These are phyloP conservation scores for Catharus fuscescens DNA, from an alignment of 2,113 vertebrate species.

Conservation along the genomic window DNA sequence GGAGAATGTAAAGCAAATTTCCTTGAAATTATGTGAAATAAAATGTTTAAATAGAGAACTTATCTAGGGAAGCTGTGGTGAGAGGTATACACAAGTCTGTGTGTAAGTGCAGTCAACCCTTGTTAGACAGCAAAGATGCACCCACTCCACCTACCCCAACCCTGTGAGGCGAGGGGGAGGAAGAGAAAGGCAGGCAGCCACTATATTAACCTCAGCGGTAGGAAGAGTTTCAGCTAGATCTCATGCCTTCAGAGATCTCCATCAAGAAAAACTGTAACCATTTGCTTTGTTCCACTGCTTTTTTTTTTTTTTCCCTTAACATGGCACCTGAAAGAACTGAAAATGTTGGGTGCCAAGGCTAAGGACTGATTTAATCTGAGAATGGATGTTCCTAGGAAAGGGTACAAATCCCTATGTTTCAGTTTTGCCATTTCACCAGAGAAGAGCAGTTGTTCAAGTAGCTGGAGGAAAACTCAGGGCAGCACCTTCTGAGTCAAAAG, in stretches of 20 bases:
- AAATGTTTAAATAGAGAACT: not conserved
- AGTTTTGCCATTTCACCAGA: not conserved
- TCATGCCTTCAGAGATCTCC: not conserved
- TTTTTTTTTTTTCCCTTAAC: not conserved
- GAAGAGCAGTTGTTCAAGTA: not conserved
- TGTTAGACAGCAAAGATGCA: not conserved
- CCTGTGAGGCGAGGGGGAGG: not conserved
- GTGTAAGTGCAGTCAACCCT: not conserved
- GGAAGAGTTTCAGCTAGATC: not conserved
- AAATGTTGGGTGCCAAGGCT: not conserved
- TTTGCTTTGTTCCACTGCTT: not conserved
- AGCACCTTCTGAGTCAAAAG: not conserved
- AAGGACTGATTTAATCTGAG: not conserved
- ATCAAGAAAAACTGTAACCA: not conserved
- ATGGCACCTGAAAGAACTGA: not conserved
- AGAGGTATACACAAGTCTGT: rapidly evolving
- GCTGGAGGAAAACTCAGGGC: not conserved
- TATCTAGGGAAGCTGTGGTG: not conserved
- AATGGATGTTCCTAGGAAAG: not conserved
- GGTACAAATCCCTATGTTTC: not conserved
- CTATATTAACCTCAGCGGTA: not conserved
- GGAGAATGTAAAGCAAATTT: not conserved
- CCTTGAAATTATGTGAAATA: not conserved
- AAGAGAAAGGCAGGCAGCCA: not conserved
- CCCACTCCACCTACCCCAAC: not conserved